Base-by-base conservation (phyloP, 2,888 invertebrate species). In the Plebejus argus region DNA sequence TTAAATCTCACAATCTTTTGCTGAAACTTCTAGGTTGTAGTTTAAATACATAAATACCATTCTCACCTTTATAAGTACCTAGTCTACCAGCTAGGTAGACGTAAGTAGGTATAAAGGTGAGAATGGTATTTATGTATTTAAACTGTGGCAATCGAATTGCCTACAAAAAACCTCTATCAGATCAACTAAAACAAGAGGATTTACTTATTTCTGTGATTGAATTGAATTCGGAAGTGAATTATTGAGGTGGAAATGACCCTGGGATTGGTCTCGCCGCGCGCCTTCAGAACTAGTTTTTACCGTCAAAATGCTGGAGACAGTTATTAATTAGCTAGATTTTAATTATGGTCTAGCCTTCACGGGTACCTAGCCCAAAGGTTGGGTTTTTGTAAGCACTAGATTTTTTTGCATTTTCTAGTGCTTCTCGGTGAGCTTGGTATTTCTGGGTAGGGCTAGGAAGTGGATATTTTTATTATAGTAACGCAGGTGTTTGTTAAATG, bases 271-370 rank as follows among this genome's bases (percentile, higher is more conserved):
- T 49, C 74, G 39, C 72, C 20, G 23, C 28, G 23, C 74, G 39
- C 72, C 20, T 15, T 23, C 49, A 28, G 28, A 49, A 74, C 49
- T 45, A 45, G 74, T 74, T 74, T 74, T 74, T 74, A 20, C n/a
- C 15, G 45, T 45, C 23, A 53, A 23, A 28, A 66, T 18, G 28
- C 15, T 49, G 23, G 18, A 74, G 20, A 74, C 49, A 74, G 49
- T 39, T 45, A 23, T 45, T 74, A 74, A 74, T 74, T 74, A 53
- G 74, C 18, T 49, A 74, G 53, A 20, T 74, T 53, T 74, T 74
- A 74, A 74, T 74, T 74, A 74, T 18, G 20, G 10, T 53, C 74
- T 74, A 74, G 74, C 74, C 74, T 74, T 74, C 74, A 74, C 49
- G 74, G 74, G 53, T 15, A 53, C 74, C 74, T 74, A 74, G 53